Evolutionary conservation across 1,140 invertebrate genomes (phyloP).

Genomic region (Neodiprion fabricii): DNA sequence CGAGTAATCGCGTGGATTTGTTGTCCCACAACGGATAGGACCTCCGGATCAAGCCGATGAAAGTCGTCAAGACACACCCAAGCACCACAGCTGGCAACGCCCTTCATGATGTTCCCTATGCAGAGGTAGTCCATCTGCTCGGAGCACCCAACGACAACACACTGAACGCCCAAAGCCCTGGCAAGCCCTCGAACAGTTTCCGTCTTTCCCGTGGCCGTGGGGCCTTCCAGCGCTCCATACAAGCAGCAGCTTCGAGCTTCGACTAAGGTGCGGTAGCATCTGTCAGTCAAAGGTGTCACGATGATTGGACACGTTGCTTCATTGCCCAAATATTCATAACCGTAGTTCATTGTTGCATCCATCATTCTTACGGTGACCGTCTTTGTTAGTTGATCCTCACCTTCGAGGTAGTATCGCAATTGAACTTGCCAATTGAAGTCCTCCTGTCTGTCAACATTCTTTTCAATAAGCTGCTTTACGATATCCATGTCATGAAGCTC

Average conservation of each 20-base stretch:
- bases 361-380: slow-evolving; percentile 76
- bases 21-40: slow-evolving; percentile 61
- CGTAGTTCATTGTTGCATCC: slow-evolving; percentile 78
- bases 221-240: slow-evolving; percentile 69
- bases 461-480: slow-evolving; percentile 61
- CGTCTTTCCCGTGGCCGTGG: slow-evolving; percentile 73
- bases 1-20: slow-evolving; percentile 62
- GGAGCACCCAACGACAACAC: slow-evolving; percentile 72
- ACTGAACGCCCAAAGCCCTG: slow-evolving; percentile 70
- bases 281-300: slow-evolving; percentile 89
- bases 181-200: slow-evolving; percentile 75
- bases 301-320: slow-evolving; percentile 78
- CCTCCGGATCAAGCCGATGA: slow-evolving; percentile 67
- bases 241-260: slow-evolving; percentile 76
- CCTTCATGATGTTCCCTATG: slow-evolving; percentile 68
- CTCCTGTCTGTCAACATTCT: slow-evolving; percentile 57
- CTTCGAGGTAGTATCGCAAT: slow-evolving; percentile 83
- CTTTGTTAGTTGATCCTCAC: slow-evolving; percentile 62
- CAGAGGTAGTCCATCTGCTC: slow-evolving; percentile 69
- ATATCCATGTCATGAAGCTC: slow-evolving; percentile 71
- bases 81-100: slow-evolving; percentile 70
- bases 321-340: slow-evolving; percentile 87
- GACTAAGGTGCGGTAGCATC: slow-evolving; percentile 89
- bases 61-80: slow-evolving; percentile 80
- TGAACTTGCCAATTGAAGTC: slow-evolving; percentile 94